Evolutionary conservation across 2,113 vertebrate species (phyloP), one percentile per base, ranked within the genome.

Genomic region (Chloroceryle aenea): DNA sequence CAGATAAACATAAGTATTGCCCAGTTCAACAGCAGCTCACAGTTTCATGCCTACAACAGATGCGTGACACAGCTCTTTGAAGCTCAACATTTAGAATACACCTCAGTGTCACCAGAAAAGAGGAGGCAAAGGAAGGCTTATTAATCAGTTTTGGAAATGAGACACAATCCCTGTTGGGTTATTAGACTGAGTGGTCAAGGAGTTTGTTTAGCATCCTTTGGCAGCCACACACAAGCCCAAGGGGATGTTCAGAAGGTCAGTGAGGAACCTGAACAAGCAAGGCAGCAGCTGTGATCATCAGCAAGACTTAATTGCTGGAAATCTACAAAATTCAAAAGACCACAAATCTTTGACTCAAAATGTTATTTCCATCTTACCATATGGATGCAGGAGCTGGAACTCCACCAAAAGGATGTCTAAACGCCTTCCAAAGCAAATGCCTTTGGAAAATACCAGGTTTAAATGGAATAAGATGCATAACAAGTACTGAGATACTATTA

Each of bases 321-420:
- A 92, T 53, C 62, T n/a, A 78, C 25, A 61, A 50, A 84, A 93
- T 85, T 75, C 66, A 43, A 64, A 74, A 87, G 87, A 85, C 16
- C 17, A 8, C 61, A 95, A 62, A 94, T 89, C 81, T 87, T 96
- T 72, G 68, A 85, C 77, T 95, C 69, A 76, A n/a, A 87, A 72
- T 79, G 84, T 94, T 94, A 95, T 93, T 96, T 96, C 91, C 87
- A 95, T 91, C 85, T 64, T 53, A 61, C 89, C 96, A 97, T 95
- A 97, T 96, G 95, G 95, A 96, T 87, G 85, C 27, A 0, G 85
- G 66, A 96, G 77, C 93, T 97, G 96, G 94, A 97, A 89, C 69
- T 78, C 81, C 91, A 92, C 95, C 95, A 95, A 93, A 45, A 87
- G 94, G 83, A 95, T 93, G 94, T 95, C 89, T 95, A 91, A 95